These are phyloP conservation scores for Coptotermes formosanus DNA, from an alignment of 1,140 invertebrate genomes.

Conservation along the genomic window DNA sequence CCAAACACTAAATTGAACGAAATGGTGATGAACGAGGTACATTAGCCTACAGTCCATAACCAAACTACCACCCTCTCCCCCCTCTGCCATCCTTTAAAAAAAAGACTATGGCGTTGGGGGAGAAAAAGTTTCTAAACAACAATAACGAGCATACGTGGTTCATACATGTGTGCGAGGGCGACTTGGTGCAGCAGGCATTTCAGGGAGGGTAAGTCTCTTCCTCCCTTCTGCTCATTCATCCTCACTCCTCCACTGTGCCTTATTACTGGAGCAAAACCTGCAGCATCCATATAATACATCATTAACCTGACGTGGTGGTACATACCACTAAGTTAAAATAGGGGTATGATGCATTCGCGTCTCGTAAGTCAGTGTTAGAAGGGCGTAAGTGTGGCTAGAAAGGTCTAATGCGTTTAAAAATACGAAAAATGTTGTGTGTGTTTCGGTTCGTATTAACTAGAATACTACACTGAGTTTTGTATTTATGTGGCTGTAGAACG, in stretches of 20 bases:
- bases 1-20: conserved; percentile 26
- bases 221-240: neutral
- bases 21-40: conserved; percentile 26
- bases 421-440: neutral
- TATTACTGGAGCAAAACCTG: conserved; percentile 2
- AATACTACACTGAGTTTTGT: neutral
- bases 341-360: neutral
- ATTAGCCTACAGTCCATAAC: conserved; percentile 25
- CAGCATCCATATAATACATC: conserved; percentile 15
- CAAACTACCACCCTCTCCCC: conserved; percentile 18
- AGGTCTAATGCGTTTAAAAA: neutral
- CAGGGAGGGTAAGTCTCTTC: neutral
- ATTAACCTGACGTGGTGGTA: conserved; percentile 4
- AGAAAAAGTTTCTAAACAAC: conserved; percentile 13
- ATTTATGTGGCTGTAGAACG: too few relatives aligned
- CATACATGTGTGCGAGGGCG: neutral
- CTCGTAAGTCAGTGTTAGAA: neutral
- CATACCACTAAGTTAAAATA: conserved; percentile 16
- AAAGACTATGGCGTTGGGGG: neutral
- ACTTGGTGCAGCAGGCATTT: neutral
- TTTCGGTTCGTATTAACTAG: neutral
- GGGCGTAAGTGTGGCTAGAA: neutral
- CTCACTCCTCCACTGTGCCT: neutral
- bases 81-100: conserved; percentile 5
- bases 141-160: conserved; percentile 6